Conservation (phyloP, 2,888 invertebrate species). For the Folsomia manolachei region DNA sequence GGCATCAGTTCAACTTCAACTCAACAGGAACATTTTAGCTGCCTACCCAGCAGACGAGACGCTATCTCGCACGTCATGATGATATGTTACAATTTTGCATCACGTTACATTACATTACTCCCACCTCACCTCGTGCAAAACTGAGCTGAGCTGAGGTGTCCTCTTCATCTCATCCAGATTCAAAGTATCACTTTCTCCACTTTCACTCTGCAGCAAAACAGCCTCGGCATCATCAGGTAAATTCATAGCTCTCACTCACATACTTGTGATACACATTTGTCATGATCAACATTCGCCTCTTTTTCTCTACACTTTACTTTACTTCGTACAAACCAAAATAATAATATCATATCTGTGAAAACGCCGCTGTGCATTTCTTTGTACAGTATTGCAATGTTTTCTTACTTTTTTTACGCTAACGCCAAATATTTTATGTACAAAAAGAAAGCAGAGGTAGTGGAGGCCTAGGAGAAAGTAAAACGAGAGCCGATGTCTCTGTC, state of each 20-base stretch:
- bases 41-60: background rate
- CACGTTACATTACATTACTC: background rate
- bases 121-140: background rate
- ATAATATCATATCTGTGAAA: background rate
- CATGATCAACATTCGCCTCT: background rate
- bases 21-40: background rate
- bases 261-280: slow-evolving; percentile 1
- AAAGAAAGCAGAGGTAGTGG: no score
- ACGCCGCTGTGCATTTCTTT: no score
- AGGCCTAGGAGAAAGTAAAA: no score
- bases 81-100: slow-evolving; percentile 8
- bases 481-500: no score
- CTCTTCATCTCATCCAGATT: no score
- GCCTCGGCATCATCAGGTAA: slow-evolving; percentile 1
- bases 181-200: slow-evolving; percentile 5
- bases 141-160: background rate
- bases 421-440: background rate
- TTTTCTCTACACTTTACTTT: background rate
- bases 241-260: background rate
- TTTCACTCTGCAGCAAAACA: background rate
- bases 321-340: background rate
- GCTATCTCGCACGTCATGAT: background rate
- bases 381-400: no score
- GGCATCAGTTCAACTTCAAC: background rate
- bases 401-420: no score